These are phyloP conservation scores for Lordiphosa stackelbergi DNA, from an alignment of 1,140 invertebrate genomes.

Conservation along the genomic window DNA sequence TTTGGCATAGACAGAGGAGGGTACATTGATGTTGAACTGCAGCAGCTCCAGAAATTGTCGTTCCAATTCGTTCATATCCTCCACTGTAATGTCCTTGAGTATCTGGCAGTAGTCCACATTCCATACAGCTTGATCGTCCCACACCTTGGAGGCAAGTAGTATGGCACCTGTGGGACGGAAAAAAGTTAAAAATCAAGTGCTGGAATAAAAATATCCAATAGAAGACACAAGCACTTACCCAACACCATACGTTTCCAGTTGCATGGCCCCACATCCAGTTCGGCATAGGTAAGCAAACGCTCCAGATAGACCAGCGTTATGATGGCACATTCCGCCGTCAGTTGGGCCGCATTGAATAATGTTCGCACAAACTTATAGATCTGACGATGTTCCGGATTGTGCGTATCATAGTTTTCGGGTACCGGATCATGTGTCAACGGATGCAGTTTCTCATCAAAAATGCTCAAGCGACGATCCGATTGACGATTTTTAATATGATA, in stretches of 20 bases:
- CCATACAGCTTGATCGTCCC: conserved; percentile 99
- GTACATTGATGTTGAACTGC: conserved; percentile 99
- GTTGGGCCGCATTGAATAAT: conserved; percentile 98
- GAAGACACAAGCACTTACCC: conserved; percentile 55
- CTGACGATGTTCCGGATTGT: conserved; percentile 97
- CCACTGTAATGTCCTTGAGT: conserved; percentile 98
- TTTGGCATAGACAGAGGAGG: conserved; percentile 99
- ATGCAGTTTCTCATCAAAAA: conserved; percentile 99
- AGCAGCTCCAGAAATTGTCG: conserved; percentile 98
- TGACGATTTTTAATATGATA: conserved; percentile 99
- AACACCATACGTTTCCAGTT: conserved; percentile 99
- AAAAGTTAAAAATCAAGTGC: background rate
- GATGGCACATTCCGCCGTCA: conserved; percentile 99
- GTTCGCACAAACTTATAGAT: conserved; percentile 99
- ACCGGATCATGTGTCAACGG: conserved; percentile 94
- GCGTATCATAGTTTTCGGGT: conserved; percentile 92
- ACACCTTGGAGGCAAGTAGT: conserved; percentile 98
- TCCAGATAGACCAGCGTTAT: conserved; percentile 98
- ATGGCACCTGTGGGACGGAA: conserved; percentile 86
- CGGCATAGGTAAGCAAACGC: conserved; percentile 96
- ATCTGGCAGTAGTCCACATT: conserved; percentile 99
- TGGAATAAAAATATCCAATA: no score
- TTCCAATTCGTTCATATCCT: conserved; percentile 99
- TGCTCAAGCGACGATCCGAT: conserved; percentile 92
- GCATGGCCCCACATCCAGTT: conserved; percentile 97